Percentiles rank a stretch among this genome's conserved stretches.
Conservation (phyloP, 2,888 invertebrate genomes). For the Drosophila antonietae region DNA sequence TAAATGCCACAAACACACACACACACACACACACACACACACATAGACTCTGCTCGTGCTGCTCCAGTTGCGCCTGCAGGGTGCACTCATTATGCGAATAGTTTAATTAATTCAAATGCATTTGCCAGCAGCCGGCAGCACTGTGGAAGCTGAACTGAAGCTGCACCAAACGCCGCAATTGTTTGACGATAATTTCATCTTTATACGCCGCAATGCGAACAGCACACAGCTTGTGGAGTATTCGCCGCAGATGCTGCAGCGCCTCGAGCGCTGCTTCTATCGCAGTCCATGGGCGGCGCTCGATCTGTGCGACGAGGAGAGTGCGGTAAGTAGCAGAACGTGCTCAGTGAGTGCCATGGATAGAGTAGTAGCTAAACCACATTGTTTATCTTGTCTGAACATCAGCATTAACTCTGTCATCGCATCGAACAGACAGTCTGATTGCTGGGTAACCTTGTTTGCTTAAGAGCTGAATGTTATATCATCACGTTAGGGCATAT, state of each 20-base stretch:
- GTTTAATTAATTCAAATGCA: constrained; percentile 78
- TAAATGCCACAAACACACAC: constrained; percentile 43
- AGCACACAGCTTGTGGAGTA: constrained; percentile 83
- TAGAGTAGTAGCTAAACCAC: not conserved
- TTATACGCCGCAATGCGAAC: constrained; percentile 84
- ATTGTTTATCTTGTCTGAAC: constrained; percentile 1
- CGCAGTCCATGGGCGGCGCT: constrained; percentile 84
- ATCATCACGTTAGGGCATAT: too few species aligned
- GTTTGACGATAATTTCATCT: constrained; percentile 85
- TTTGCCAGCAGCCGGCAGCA: constrained; percentile 63
- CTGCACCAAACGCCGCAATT: constrained; percentile 82
- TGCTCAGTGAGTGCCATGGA: not conserved
- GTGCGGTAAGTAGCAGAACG: constrained; percentile 75
- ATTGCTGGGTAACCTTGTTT: too few species aligned
- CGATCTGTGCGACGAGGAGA: constrained; percentile 84
- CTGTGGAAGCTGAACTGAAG: constrained; percentile 72
- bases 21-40: constrained; percentile 42
- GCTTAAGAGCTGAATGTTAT: too few species aligned
- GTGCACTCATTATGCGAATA: constrained; percentile 73
- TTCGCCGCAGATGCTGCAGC: constrained; percentile 81
- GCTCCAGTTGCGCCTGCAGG: constrained; percentile 63
- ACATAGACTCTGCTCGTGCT: constrained; percentile 41
- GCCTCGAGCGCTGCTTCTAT: constrained; percentile 84
- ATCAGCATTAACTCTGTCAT: not conserved
- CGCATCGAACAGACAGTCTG: not conserved